phyloP scores from a whole-genome alignment of 1,140 invertebrate genomes.

The Diabrotica virgifera region DNA sequence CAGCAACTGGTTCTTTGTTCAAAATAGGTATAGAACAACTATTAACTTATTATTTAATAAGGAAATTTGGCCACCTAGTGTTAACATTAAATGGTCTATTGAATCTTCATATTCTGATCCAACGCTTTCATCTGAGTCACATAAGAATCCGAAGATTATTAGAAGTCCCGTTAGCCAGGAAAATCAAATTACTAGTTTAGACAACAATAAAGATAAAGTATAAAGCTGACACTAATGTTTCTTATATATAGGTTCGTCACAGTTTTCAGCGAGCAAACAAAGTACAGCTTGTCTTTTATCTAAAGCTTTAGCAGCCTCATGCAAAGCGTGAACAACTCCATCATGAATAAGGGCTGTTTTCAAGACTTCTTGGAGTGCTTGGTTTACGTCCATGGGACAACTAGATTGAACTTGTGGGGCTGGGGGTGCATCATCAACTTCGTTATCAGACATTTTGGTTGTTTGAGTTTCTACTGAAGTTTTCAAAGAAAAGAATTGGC shows the following conservation, averaged over 20 bases:
- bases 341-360: slow-evolving; percentile 94
- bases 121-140: no score
- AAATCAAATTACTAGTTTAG: no score
- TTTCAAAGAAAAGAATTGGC: neutral
- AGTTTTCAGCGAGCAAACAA: slow-evolving; percentile 96
- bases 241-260: slow-evolving; percentile 96
- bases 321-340: slow-evolving; percentile 92
- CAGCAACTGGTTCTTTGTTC: no score
- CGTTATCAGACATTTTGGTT: slow-evolving; percentile 61
- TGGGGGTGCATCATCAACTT: slow-evolving; percentile 60
- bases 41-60: no score
- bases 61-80: no score
- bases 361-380: slow-evolving; percentile 93
- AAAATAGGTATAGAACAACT: no score
- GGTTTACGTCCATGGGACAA: slow-evolving; percentile 89
- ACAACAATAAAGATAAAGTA: no score
- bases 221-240: slow-evolving; percentile 95
- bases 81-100: no score
- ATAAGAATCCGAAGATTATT: no score
- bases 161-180: no score
- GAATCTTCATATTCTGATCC: no score
- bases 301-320: slow-evolving; percentile 93
- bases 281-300: slow-evolving; percentile 97
- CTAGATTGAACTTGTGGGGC: slow-evolving; percentile 54
- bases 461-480: slow-evolving; percentile 16